Percentiles rank a stretch among this genome's conserved stretches.
Conservation (phyloP, 2,888 invertebrate genomes). For the Priocnemis perturbator region DNA sequence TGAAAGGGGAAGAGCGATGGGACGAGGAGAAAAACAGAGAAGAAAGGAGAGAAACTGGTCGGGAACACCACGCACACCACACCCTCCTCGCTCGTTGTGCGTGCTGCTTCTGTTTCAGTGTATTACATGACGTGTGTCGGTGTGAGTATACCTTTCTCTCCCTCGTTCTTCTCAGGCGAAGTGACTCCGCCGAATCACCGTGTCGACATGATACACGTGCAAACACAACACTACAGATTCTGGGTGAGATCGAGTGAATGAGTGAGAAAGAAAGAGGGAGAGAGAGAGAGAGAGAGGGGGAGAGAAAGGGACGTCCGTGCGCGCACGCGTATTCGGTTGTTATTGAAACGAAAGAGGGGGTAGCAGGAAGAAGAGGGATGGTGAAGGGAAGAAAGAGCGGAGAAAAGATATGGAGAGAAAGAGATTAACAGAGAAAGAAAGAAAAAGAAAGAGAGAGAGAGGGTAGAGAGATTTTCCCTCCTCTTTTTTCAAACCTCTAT, state of each 20-base stretch:
- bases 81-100: constrained; percentile 33
- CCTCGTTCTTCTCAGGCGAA: background rate
- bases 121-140: background rate
- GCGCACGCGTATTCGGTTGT: constrained; percentile 13
- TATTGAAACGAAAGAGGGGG: background rate
- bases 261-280: background rate
- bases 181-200: constrained; percentile 5
- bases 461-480: background rate
- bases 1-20: constrained; percentile 7
- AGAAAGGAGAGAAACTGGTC: constrained; percentile 13
- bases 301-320: constrained; percentile 8
- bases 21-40: constrained; percentile 18
- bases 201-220: constrained; percentile 4
- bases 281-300: constrained; percentile 10
- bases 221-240: background rate
- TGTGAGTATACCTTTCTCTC: background rate
- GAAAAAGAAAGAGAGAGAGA: background rate
- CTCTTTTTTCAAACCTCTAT: background rate
- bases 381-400: constrained; percentile 8
- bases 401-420: constrained; percentile 16
- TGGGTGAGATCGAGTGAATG: background rate
- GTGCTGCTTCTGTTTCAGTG: constrained; percentile 6
- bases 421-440: constrained; percentile 6
- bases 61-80: constrained; percentile 40
- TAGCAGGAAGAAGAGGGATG: constrained; percentile 5